Evolutionary conservation across 2,113 vertebrate species (phyloP).

Genomic region (Cricetomys ansorgei): DNA sequence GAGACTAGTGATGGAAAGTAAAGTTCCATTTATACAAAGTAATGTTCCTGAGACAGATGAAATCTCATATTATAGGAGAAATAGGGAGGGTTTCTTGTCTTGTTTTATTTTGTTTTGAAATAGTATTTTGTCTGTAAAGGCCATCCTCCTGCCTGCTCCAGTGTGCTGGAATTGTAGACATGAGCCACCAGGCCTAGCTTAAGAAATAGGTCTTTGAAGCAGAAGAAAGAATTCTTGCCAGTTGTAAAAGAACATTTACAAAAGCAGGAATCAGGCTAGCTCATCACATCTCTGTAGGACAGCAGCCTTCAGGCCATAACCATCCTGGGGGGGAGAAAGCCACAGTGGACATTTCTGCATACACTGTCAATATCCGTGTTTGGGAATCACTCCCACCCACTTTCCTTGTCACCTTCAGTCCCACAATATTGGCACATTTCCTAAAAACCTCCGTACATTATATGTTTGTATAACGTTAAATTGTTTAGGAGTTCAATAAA

Average conservation of each 20-base stretch:
- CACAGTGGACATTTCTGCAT: too few relatives aligned
- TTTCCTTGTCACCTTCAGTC: background rate
- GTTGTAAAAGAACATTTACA: slow-evolving; percentile 20
- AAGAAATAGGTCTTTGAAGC: slow-evolving; percentile 26
- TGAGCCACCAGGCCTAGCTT: background rate
- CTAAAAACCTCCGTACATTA: background rate
- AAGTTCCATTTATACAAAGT: background rate
- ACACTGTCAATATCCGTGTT: too few relatives aligned
- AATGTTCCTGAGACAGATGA: slow-evolving; percentile 8
- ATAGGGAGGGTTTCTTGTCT: background rate
- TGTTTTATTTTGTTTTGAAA: background rate
- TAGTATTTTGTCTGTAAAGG: background rate
- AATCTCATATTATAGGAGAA: slow-evolving; percentile 19
- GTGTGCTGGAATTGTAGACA: background rate
- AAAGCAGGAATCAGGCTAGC: background rate
- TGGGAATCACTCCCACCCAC: too few relatives aligned
- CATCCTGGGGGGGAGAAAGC: background rate
- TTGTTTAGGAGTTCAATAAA: background rate
- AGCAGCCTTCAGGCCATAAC: too few relatives aligned
- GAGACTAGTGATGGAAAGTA: background rate
- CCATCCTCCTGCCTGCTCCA: background rate
- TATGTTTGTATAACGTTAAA: background rate
- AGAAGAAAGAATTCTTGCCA: slow-evolving; percentile 37
- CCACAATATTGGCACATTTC: background rate
- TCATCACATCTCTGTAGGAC: background rate